Conservation (phyloP, 37 sponge, comb jelly and placozoan genomes). For the Aplysina aerophoba region DNA sequence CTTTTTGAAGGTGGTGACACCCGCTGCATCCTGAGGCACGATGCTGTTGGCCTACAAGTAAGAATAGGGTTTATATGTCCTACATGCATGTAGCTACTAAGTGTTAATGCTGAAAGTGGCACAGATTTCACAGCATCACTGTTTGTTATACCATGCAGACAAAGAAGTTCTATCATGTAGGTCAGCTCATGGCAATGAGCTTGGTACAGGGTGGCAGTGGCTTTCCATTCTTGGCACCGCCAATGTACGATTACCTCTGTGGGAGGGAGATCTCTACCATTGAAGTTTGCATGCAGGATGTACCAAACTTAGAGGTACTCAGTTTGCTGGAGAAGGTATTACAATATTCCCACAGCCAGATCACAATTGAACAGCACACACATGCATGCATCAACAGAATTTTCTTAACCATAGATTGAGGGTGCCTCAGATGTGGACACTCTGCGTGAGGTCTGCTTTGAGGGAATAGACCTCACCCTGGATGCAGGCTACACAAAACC, state of each 20-base stretch:
- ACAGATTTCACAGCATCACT: too few species aligned
- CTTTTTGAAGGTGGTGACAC: background rate
- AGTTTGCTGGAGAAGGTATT: background rate
- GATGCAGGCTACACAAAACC: conserved; percentile 15
- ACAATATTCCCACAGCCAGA: background rate
- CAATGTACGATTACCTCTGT: conserved; percentile 21
- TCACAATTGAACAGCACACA: background rate
- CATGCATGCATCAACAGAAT: background rate
- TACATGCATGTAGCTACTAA: too few species aligned
- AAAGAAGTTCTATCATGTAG: conserved; percentile 39
- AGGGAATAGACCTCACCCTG: background rate
- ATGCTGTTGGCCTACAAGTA: conserved; percentile 29
- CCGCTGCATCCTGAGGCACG: background rate
- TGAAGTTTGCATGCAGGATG: conserved; percentile 1
- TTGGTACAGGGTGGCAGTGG: conserved; percentile 25
- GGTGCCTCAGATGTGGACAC: background rate
- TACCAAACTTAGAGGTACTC: background rate
- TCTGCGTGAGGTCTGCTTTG: background rate
- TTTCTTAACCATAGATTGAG: background rate
- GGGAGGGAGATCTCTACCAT: conserved; percentile 17
- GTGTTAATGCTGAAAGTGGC: too few species aligned
- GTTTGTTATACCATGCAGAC: background rate
- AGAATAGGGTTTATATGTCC: too few species aligned
- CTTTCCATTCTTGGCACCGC: conserved; percentile 36
- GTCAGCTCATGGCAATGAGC: conserved; percentile 36